These are phyloP conservation scores for Thomomys bottae DNA, from an alignment of 2,113 vertebrate genomes.

Conservation along the genomic window DNA sequence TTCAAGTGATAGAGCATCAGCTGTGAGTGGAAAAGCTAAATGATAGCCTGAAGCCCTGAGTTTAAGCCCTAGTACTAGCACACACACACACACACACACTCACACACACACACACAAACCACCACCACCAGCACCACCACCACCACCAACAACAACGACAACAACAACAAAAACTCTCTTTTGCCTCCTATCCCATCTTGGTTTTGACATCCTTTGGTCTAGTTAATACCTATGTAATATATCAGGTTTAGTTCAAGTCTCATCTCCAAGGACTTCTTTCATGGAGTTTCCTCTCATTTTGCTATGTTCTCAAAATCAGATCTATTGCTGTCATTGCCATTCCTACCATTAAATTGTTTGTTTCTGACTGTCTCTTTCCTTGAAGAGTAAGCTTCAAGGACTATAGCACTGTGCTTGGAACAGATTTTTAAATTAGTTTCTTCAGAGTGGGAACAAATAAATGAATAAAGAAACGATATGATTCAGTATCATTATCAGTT, in stretches of 20 bases:
- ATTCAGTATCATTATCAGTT: slow-evolving; percentile 12
- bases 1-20: too few relatives aligned
- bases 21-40: too few relatives aligned
- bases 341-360: slow-evolving; percentile 40
- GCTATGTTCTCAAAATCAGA: neutral
- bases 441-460: slow-evolving; percentile 36
- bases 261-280: neutral
- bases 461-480: slow-evolving; percentile 26
- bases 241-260: neutral
- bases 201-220: neutral
- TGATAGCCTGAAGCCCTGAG: too few relatives aligned
- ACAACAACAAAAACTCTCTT: too few relatives aligned
- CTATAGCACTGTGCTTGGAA: neutral
- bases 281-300: neutral
- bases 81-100: too few relatives aligned
- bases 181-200: neutral
- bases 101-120: too few relatives aligned
- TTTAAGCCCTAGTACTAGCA: too few relatives aligned
- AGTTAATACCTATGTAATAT: neutral
- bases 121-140: too few relatives aligned
- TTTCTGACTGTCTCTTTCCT: slow-evolving; percentile 41
- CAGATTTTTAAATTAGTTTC: slow-evolving; percentile 26
- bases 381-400: neutral
- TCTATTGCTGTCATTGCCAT: neutral
- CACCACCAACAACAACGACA: too few relatives aligned